Percentiles rank a stretch among this genome's conserved stretches.
Conservation (phyloP, 2,888 invertebrate species). For the Apamea sordens region DNA sequence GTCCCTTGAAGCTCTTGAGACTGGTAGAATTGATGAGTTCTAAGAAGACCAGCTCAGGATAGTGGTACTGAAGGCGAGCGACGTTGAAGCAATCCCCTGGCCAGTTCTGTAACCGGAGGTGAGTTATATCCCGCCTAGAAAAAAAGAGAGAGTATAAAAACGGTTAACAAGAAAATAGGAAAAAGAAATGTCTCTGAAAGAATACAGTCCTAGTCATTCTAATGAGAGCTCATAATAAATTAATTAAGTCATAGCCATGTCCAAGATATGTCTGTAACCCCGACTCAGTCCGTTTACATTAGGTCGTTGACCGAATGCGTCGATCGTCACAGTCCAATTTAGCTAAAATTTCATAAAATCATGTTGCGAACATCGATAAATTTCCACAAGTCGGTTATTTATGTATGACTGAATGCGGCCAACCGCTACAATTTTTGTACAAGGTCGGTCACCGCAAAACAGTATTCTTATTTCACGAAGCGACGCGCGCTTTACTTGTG, state of each 20-base stretch:
- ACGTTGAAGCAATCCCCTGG: conserved; percentile 83
- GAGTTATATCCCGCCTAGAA: conserved; percentile 77
- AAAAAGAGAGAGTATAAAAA: conserved; percentile 22
- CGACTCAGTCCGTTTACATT: background rate
- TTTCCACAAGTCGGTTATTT: background rate
- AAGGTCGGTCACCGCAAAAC: no score
- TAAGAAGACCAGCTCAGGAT: conserved; percentile 77
- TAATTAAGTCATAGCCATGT: background rate
- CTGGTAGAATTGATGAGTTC: conserved; percentile 81
- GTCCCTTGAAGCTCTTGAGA: conserved; percentile 80
- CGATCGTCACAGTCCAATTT: background rate
- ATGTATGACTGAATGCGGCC: background rate
- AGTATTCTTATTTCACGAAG: no score
- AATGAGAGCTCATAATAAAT: background rate
- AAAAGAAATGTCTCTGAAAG: background rate
- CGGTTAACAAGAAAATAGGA: background rate
- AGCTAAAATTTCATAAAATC: background rate
- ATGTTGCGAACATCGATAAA: background rate
- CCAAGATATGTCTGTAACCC: no score
- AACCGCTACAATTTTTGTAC: background rate
- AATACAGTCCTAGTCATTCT: background rate
- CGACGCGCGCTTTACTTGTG: no score
- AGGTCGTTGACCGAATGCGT: background rate
- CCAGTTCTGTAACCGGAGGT: conserved; percentile 80
- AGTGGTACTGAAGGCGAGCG: conserved; percentile 78